Base-by-base conservation (phyloP, 2,888 invertebrate species). In the Hyalella azteca region DNA sequence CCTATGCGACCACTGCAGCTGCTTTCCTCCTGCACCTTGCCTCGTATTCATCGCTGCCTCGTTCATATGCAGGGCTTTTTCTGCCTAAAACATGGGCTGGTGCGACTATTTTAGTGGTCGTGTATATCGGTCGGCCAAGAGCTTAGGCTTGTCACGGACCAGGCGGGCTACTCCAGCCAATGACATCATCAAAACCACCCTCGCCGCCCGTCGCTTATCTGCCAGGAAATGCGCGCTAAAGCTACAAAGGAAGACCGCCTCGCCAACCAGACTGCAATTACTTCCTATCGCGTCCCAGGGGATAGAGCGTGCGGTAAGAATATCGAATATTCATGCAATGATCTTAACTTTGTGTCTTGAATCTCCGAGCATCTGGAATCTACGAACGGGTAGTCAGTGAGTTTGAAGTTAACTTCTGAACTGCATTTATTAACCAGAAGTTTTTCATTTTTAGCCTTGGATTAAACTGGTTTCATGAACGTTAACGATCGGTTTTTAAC, bases 1-100 rank as follows among this genome's bases (percentile, higher is more conserved):
- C 36, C 66, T 22, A 32, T 66, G 66, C 66, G 1, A 66, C 36
- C 66, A 66, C 66, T 66, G 66, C 66, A 15, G 66, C 66, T 66
- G 66, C 66, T 39, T 66, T 66, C 22, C 66, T 66, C 66, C 66
- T 66, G 19, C 66, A 66, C 32, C 66, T 66, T 66, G 32, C 36
- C 36, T 66, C 36, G 36, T 39, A 66, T 66, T 66, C 36, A 66
- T 66, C 66, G 66, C 19, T 66, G 66, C 66, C 66, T 66, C 66
- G 66, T 66, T 66, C 66, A 66, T 66, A 66, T 66, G 66, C 66
- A 66, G 32, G 36, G 22, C 66, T 66, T 66, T 66, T 66, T 66
- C 66, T 19, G 66, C 29, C 66, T 36, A 66, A 66, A 66, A 36
- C 66, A 66, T 66, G 66, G 66, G 66, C 36, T 66, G 66, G 32